Conservation (phyloP, 1,140 invertebrate species). For the Caenorhabditis remanei region DNA sequence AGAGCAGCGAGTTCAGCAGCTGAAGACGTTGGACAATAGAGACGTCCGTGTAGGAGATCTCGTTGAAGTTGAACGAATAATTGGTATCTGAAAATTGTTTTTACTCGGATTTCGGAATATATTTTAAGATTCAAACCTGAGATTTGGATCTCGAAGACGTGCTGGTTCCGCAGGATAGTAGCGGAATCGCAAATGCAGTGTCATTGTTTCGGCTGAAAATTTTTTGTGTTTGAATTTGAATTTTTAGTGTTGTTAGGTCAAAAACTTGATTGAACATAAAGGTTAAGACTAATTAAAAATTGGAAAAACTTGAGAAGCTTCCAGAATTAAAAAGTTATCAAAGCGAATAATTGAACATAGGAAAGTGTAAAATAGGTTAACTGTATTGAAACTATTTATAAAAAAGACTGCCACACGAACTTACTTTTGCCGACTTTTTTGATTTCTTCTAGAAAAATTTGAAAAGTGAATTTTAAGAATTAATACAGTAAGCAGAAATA, state of each 20-base stretch:
- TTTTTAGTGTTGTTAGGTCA: too few relatives aligned
- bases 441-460: constrained; percentile 36
- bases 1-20: constrained; percentile 90
- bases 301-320: too few relatives aligned
- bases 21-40: constrained; percentile 90
- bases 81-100: constrained; percentile 82
- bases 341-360: neutral
- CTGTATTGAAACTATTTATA: neutral
- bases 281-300: too few relatives aligned
- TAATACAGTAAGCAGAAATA: neutral
- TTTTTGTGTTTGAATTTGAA: neutral
- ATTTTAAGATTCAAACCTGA: constrained; percentile 79
- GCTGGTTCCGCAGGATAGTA: constrained; percentile 93
- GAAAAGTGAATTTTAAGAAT: constrained; percentile 50
- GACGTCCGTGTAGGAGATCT: constrained; percentile 91
- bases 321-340: too few relatives aligned
- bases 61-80: constrained; percentile 93
- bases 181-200: constrained; percentile 92
- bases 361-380: neutral
- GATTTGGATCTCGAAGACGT: constrained; percentile 87
- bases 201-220: constrained; percentile 79
- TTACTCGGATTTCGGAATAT: constrained; percentile 83
- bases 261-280: neutral
- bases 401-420: constrained; percentile 4
- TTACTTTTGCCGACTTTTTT: constrained; percentile 57